Conservation (phyloP, 2,888 invertebrate genomes). For the Plebejus melissa region DNA sequence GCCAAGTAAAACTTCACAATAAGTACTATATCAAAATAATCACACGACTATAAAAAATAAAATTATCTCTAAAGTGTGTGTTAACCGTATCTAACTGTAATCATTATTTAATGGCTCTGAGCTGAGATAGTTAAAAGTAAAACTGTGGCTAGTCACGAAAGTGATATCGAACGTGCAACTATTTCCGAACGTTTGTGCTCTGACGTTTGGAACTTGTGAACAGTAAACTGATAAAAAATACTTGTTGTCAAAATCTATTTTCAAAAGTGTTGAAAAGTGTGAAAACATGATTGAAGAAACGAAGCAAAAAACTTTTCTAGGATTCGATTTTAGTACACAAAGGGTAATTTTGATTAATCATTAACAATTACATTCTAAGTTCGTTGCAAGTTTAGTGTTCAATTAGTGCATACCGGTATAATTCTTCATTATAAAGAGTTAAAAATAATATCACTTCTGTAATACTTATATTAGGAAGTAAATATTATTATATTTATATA, state of each 20-base stretch:
- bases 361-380: neutral
- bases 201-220: neutral
- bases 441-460: too few relatives aligned
- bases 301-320: conserved; percentile 82
- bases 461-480: too few relatives aligned
- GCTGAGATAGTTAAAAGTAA: neutral
- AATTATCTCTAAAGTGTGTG: neutral
- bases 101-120: neutral
- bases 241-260: conserved; percentile 13
- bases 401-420: too few relatives aligned
- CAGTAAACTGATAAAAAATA: neutral
- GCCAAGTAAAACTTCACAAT: neutral
- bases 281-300: conserved; percentile 63
- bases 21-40: neutral
- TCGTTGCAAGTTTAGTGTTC: too few relatives aligned
- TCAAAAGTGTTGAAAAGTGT: conserved; percentile 54
- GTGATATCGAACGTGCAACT: neutral
- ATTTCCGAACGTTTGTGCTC: conserved; percentile 14
- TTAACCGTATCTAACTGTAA: conserved; percentile 19
- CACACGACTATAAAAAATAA: neutral
- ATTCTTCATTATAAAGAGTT: too few relatives aligned
- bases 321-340: conserved; percentile 92
- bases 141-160: conserved; percentile 21
- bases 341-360: conserved; percentile 79
- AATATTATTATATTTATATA: too few relatives aligned